Evolutionary conservation across 2,888 invertebrate species (phyloP).

Genomic region (Drosophila kokeensis): DNA sequence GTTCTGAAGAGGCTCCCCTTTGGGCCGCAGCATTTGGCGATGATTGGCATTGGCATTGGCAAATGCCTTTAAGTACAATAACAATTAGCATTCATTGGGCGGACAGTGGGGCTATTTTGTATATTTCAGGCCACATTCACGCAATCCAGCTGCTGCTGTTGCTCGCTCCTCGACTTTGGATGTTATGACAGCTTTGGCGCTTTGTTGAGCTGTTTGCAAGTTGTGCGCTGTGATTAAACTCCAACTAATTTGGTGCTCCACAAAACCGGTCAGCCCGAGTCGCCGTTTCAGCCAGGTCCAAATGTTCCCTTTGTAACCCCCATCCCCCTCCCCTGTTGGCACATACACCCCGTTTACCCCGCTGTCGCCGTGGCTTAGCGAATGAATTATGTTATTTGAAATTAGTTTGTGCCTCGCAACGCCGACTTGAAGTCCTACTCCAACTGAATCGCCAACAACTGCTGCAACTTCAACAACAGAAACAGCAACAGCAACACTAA

Average conservation of each 20-base stretch:
- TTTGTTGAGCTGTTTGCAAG: constrained; percentile 48
- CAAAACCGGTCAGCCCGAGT: constrained; percentile 65
- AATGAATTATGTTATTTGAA: constrained; percentile 85
- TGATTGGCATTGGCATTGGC: constrained; percentile 5
- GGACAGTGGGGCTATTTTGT: constrained; percentile 18
- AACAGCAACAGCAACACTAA: neutral
- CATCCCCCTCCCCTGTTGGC: neutral
- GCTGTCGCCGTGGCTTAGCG: constrained; percentile 62
- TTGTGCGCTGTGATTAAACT: constrained; percentile 69
- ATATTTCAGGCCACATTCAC: constrained; percentile 2
- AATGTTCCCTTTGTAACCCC: constrained; percentile 29
- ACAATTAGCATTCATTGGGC: constrained; percentile 66
- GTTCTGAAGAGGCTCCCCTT: neutral
- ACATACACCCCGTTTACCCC: constrained; percentile 22
- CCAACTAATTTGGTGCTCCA: constrained; percentile 75
- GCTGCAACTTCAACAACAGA: neutral
- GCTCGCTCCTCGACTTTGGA: neutral
- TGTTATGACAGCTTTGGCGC: constrained; percentile 67
- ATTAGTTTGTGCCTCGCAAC: constrained; percentile 82
- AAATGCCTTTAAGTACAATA: constrained; percentile 49
- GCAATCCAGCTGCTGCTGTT: neutral
- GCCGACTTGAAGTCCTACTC: constrained; percentile 32
- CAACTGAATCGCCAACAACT: constrained; percentile 13
- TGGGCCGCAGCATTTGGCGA: neutral
- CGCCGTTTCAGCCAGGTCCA: constrained; percentile 41